Evolutionary conservation across 2,113 vertebrate genomes (phyloP), one percentile per base, ranked within the genome.

Genomic region (Oenanthe melanoleuca): DNA sequence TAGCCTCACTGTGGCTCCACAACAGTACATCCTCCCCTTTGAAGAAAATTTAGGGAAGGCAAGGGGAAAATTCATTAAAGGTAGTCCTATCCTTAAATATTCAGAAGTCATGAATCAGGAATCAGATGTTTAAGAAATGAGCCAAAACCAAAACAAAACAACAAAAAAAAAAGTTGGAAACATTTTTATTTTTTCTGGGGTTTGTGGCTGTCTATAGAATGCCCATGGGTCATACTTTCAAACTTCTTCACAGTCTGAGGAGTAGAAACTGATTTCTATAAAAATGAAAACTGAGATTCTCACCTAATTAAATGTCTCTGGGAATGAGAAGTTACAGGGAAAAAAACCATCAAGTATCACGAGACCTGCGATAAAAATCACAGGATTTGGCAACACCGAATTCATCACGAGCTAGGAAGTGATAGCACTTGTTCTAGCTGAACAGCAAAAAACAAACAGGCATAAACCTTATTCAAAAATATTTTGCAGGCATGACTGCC

Each of bases 261-360:
- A 93, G 49, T 33, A 93, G 61, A 90, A 96, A 90, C 57, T 83
- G 60, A 84, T 75, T 86, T 88, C 57, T 65, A 78, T 90, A 93
- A 86, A 94, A 95, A 86, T 12, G 67, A 96, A 96, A 94, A 84
- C 45, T 53, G 83, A 95, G 75, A 95, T 94, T 95, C 90, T 93
- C 92, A 93, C 80, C 86, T 96, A 95, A 95, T 97, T 94, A 93
- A 92, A 93, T 65, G 53, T 86, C 82, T 96, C 72, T 0, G 0
- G 69, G 56, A 94, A 79, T 60, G 79, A 85, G 64, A 90, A 90
- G 40, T 71, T 96, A 78, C 9, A 86, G 64, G 31, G 28, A 6
- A 73, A 84, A 91, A 86, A 56, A 0, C 0, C 34, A 78, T 49
- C 44, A 86, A 90, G 49, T 96, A 92, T 96, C 95, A 84, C 9